Conservation (phyloP, 1,140 invertebrate genomes). For the Bombus sibiricus region DNA sequence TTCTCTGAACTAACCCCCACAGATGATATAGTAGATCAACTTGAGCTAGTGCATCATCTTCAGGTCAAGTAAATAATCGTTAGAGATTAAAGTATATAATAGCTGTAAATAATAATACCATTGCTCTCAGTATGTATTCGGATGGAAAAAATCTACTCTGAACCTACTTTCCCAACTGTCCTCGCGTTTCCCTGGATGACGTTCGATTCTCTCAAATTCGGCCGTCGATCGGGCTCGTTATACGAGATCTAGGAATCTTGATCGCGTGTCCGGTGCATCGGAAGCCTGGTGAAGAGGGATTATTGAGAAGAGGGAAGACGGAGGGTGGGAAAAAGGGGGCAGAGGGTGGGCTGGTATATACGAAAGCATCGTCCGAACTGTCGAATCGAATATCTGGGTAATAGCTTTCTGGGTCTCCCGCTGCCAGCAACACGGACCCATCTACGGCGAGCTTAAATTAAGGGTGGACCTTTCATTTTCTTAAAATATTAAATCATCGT, state of each 20-base stretch:
- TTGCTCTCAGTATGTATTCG: neutral
- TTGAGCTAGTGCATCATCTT: too few species aligned
- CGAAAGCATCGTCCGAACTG: constrained; percentile 63
- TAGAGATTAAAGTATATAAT: neutral
- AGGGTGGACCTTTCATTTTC: constrained; percentile 80
- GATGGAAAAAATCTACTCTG: neutral
- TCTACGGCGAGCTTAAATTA: constrained; percentile 75
- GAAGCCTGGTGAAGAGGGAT: constrained; percentile 57
- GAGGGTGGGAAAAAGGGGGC: neutral
- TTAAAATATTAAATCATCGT: constrained; percentile 83
- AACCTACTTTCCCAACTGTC: neutral
- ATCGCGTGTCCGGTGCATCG: constrained; percentile 52
- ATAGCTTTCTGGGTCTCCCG: constrained; percentile 71
- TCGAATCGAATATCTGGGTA: constrained; percentile 72
- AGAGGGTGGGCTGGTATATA: neutral
- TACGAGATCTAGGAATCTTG: constrained; percentile 39
- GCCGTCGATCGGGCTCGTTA: constrained; percentile 7
- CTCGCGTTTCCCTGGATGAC: neutral
- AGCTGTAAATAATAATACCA: neutral
- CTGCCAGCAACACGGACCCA: constrained; percentile 71
- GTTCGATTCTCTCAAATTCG: neutral
- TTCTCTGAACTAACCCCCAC: neutral
- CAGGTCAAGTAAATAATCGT: too few species aligned
- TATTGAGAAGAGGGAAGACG: constrained; percentile 43
- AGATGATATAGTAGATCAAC: neutral